A percentile compares a stretch with the other conserved stretches of the same genome.
These are phyloP conservation scores for Amiota mariae DNA, from an alignment of 2,888 invertebrate species.

Conservation along the genomic window DNA sequence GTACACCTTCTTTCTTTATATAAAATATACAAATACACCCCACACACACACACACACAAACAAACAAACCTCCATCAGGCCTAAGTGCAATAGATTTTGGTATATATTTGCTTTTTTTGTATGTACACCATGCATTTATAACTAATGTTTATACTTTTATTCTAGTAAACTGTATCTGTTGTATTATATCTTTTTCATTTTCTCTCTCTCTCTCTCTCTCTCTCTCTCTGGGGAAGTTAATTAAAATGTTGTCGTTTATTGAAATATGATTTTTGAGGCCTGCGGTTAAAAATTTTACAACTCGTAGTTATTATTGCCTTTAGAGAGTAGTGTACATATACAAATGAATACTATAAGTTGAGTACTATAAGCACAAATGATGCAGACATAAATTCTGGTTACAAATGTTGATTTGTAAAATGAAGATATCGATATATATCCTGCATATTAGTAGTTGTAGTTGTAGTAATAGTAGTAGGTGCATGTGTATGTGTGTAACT, in stretches of 20 bases:
- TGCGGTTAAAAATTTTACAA: conserved; percentile 26
- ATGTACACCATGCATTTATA: too few species aligned
- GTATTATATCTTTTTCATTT: neutral
- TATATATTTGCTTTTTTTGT: neutral
- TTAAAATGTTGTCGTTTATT: conserved; percentile 31
- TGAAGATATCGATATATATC: neutral
- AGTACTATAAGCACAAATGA: conserved; percentile 11
- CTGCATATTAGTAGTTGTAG: too few species aligned
- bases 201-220: neutral
- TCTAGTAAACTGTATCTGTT: neutral
- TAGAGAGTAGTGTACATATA: too few species aligned
- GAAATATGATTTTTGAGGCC: conserved; percentile 24
- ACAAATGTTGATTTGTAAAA: conserved; percentile 24
- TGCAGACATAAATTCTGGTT: conserved; percentile 20
- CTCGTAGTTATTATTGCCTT: neutral
- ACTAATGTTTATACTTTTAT: neutral
- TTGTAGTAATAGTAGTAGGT: too few species aligned
- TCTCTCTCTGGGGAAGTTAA: conserved; percentile 23
- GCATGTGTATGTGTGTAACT: neutral
- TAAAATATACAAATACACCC: too few species aligned
- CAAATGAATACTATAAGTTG: too few species aligned
- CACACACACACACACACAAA: neutral
- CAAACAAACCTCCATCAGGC: neutral
- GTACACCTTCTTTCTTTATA: too few species aligned
- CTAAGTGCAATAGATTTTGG: neutral